These are phyloP conservation scores for Brachyrhaphis roseni DNA, from an alignment of 2,797 vertebrate species.

Conservation along the genomic window DNA sequence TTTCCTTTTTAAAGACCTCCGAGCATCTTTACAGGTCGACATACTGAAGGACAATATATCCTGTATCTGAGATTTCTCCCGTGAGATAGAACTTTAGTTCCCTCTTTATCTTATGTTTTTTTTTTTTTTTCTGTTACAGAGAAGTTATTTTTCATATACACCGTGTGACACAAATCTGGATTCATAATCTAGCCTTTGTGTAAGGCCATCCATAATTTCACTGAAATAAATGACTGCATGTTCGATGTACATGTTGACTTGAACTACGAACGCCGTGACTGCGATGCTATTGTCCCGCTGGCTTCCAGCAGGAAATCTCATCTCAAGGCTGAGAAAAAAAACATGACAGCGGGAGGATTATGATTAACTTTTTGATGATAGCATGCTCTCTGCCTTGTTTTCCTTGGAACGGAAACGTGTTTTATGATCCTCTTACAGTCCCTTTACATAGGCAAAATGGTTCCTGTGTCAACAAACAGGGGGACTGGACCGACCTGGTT, in stretches of 20 bases:
- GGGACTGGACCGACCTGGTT: conserved; percentile 5
- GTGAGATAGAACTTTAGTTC: neutral
- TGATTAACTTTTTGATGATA: conserved; percentile 35
- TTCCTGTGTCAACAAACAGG: conserved; percentile 50
- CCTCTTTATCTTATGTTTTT: neutral
- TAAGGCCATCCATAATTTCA: conserved; percentile 7
- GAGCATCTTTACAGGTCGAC: conserved; percentile 5
- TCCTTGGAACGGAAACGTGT: conserved; percentile 38
- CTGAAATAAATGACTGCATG: conserved; percentile 2
- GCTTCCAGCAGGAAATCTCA: conserved; percentile 44
- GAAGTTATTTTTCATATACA: neutral
- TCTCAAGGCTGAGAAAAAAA: conserved; percentile 28
- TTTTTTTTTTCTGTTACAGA: neutral
- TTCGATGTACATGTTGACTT: conserved; percentile 5
- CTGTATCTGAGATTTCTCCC: neutral
- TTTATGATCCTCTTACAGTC: conserved; percentile 26
- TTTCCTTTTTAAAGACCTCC: neutral
- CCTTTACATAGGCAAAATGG: conserved; percentile 26
- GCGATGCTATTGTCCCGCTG: neutral
- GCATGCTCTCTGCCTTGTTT: conserved; percentile 35
- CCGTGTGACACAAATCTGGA: neutral
- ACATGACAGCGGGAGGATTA: conserved; percentile 4
- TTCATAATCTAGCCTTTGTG: neutral
- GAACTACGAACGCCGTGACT: conserved; percentile 9
- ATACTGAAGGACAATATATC: conserved; percentile 10